phyloP scores from a whole-genome alignment of 2,888 invertebrate genomes.

The Cepaea hortensis region DNA sequence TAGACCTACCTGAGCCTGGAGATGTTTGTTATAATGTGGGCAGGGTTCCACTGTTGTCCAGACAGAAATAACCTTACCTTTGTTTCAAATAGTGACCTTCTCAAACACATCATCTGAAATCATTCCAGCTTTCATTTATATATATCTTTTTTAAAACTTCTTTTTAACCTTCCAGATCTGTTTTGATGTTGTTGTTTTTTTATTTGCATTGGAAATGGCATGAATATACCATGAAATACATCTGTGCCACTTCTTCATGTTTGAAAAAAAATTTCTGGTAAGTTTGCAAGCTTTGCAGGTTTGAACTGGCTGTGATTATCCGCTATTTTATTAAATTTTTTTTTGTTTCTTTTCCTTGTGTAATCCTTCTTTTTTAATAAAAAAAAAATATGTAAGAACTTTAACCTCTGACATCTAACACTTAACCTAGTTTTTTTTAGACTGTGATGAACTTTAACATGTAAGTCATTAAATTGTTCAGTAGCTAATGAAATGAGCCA shows the following conservation, averaged over 20 bases:
- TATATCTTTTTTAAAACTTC: too few species aligned
- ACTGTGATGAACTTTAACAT: neutral
- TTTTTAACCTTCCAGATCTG: too few species aligned
- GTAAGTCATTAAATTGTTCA: too few species aligned
- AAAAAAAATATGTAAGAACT: constrained; percentile 22
- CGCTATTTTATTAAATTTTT: neutral
- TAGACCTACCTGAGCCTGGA: too few species aligned
- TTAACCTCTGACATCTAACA: neutral
- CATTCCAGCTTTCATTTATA: too few species aligned
- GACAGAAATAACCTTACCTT: too few species aligned
- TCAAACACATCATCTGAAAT: too few species aligned
- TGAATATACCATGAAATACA: constrained; percentile 27
- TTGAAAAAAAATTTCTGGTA: constrained; percentile 16
- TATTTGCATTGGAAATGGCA: constrained; percentile 31
- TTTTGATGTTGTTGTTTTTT: neutral
- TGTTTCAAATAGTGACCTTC: too few species aligned
- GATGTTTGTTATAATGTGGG: too few species aligned
- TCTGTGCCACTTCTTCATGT: constrained; percentile 22
- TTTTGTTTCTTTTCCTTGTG: neutral
- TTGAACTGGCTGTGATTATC: constrained; percentile 2
- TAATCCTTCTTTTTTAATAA: neutral
- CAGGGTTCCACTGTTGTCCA: too few species aligned
- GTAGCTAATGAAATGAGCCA: too few species aligned
- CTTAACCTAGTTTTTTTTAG: neutral
- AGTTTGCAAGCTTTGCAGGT: constrained; percentile 9